A percentile compares a stretch with the other conserved stretches of the same genome.
phyloP scores from a whole-genome alignment of 92 coral and sea anemone genomes.

The Palythoa grandis region DNA sequence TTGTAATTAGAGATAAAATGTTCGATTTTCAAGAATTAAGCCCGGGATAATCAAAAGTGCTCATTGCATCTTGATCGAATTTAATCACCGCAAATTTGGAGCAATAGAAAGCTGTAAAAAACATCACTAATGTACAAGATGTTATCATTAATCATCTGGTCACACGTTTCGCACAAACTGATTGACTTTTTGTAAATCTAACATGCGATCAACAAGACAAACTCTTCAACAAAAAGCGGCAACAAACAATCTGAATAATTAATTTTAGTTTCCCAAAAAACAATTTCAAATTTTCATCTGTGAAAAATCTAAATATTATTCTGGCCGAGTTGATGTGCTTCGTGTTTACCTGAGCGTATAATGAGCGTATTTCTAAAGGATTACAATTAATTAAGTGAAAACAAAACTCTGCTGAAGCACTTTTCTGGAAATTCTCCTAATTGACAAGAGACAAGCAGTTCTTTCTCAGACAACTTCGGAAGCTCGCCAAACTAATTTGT shows the following conservation, averaged over 20 bases:
- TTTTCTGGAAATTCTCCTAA: slow-evolving; percentile 47
- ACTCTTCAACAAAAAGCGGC: not conserved
- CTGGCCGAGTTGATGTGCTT: not conserved
- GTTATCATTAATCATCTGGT: slow-evolving; percentile 29
- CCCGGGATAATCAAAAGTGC: slow-evolving; percentile 34
- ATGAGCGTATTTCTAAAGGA: slow-evolving; percentile 43
- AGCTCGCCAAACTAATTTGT: slow-evolving; percentile 24
- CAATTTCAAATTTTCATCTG: not conserved
- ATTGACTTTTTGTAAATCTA: slow-evolving; percentile 27
- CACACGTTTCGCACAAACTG: slow-evolving; percentile 7
- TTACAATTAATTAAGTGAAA: slow-evolving; percentile 49
- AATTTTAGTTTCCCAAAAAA: slow-evolving; percentile 10
- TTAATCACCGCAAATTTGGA: slow-evolving; percentile 38
- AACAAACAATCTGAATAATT: slow-evolving; percentile 29
- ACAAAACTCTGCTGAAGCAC: slow-evolving; percentile 34
- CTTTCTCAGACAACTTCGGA: slow-evolving; percentile 16
- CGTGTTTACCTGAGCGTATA: slow-evolving; percentile 31
- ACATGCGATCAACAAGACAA: slow-evolving; percentile 22
- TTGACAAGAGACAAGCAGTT: slow-evolving; percentile 20
- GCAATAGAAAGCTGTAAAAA: slow-evolving; percentile 43
- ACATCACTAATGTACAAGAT: slow-evolving; percentile 43
- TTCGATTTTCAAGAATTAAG: slow-evolving; percentile 42
- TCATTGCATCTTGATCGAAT: slow-evolving; percentile 42
- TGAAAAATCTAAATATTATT: not conserved
- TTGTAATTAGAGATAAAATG: slow-evolving; percentile 48